Conservation (phyloP, 2,113 vertebrate genomes). For the Bujurquina vittata region DNA sequence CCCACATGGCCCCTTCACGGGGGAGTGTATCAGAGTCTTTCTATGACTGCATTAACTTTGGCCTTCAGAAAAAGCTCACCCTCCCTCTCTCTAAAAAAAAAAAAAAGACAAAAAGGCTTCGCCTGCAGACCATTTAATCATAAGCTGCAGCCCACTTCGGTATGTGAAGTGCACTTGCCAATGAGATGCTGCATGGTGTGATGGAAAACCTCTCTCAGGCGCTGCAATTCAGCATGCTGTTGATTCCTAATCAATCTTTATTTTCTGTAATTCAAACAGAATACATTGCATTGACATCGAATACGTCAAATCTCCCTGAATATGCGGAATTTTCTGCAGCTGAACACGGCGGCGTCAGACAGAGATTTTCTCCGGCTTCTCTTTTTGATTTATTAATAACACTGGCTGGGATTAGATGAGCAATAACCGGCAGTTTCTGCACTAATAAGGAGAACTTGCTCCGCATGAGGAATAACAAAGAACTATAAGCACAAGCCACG, state of each 20-base stretch:
- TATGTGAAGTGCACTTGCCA: constrained; percentile 73
- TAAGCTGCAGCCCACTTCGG: constrained; percentile 69
- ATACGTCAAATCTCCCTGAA: constrained; percentile 25
- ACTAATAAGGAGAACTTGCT: constrained; percentile 55
- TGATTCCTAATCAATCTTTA: constrained; percentile 55
- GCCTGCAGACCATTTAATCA: constrained; percentile 74
- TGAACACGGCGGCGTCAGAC: constrained; percentile 3
- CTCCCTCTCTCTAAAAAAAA: constrained; percentile 8
- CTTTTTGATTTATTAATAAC: constrained; percentile 35
- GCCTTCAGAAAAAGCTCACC: constrained; percentile 74
- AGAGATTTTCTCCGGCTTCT: constrained; percentile 5
- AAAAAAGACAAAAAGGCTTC: constrained; percentile 68
- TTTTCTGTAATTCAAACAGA: constrained; percentile 44
- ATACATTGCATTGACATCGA: not conserved
- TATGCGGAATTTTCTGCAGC: constrained; percentile 24
- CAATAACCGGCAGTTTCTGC: constrained; percentile 60
- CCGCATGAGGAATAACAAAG: constrained; percentile 74
- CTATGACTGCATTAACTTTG: constrained; percentile 78
- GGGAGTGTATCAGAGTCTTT: constrained; percentile 72
- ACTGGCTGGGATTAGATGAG: constrained; percentile 45
- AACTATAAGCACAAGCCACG: constrained; percentile 71
- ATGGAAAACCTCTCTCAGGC: constrained; percentile 57
- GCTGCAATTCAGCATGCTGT: constrained; percentile 26
- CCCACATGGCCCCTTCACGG: constrained; percentile 73
- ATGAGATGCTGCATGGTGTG: constrained; percentile 59